Conservation (phyloP, 2,888 invertebrate species). For the Fragum sueziense region DNA sequence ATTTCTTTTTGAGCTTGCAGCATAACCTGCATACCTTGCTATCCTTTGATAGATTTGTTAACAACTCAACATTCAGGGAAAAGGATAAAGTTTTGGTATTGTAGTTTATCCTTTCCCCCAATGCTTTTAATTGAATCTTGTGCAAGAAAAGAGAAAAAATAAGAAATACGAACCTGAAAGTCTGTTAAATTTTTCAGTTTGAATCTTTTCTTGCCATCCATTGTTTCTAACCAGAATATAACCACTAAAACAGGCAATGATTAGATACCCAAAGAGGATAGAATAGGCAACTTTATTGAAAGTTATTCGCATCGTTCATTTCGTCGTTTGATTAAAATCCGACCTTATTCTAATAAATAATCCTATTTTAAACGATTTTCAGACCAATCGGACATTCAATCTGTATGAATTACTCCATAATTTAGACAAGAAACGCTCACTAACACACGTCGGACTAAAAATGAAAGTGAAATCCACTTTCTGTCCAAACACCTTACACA, state of each 20-base stretch:
- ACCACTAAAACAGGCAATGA: slow-evolving; percentile 76
- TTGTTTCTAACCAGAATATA: slow-evolving; percentile 69
- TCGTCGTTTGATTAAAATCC: neutral
- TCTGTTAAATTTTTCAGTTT: slow-evolving; percentile 51
- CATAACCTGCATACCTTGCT: too few species aligned
- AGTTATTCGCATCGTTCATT: slow-evolving; percentile 59
- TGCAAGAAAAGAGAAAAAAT: too few species aligned
- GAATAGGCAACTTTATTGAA: slow-evolving; percentile 68
- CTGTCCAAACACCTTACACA: slow-evolving; percentile 38
- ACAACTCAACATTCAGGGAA: too few species aligned
- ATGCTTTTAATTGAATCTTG: too few species aligned
- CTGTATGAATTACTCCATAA: neutral
- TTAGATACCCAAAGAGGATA: slow-evolving; percentile 71
- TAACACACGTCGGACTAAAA: slow-evolving; percentile 24
- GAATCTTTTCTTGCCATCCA: slow-evolving; percentile 50
- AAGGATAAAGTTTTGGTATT: neutral
- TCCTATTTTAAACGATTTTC: neutral
- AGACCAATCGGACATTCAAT: neutral
- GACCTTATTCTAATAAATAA: neutral
- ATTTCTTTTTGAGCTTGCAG: too few species aligned
- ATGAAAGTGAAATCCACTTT: slow-evolving; percentile 57
- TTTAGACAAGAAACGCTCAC: neutral
- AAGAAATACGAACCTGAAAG: slow-evolving; percentile 63
- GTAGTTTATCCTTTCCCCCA: neutral
- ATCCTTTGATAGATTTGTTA: too few species aligned